Evolutionary conservation across 2,113 vertebrate genomes (phyloP).

Genomic region (Seriola rivoliana): DNA sequence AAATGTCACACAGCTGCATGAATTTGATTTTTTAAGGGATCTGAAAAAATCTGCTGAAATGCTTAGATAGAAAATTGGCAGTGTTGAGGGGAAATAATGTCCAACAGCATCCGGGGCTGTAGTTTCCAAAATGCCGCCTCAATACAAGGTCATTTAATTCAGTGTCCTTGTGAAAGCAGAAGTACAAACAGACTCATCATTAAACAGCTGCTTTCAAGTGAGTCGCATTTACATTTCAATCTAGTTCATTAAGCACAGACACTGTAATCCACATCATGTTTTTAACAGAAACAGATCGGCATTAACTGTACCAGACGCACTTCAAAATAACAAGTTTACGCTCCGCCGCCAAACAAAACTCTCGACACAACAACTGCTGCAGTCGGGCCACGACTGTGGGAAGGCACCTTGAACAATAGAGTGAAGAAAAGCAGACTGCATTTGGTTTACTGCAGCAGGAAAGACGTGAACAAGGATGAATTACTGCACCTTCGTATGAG

Average conservation of each 20-base stretch:
- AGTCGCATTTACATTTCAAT: constrained; percentile 73
- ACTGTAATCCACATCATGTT: constrained; percentile 53
- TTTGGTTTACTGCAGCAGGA: constrained; percentile 12
- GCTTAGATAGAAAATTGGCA: background rate
- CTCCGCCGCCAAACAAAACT: background rate
- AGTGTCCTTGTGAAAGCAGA: constrained; percentile 58
- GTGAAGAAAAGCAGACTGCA: constrained; percentile 7
- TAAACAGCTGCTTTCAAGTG: constrained; percentile 73
- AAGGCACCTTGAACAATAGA: constrained; percentile 51
- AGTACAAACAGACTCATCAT: constrained; percentile 67
- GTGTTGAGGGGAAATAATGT: constrained; percentile 20
- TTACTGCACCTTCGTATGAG: background rate
- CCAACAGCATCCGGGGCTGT: constrained; percentile 15
- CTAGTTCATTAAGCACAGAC: constrained; percentile 61
- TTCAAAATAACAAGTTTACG: constrained; percentile 33
- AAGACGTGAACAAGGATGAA: background rate
- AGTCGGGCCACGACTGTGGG: background rate
- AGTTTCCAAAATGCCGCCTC: constrained; percentile 6
- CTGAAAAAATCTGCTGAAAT: constrained; percentile 8
- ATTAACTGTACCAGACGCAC: background rate
- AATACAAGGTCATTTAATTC: constrained; percentile 52
- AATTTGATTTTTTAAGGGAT: background rate
- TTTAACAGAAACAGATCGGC: constrained; percentile 7
- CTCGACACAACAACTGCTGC: background rate
- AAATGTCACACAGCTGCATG: constrained; percentile 33